Base-by-base conservation (phyloP, 2,113 vertebrate species). In the Psittacula cyanocephala region DNA sequence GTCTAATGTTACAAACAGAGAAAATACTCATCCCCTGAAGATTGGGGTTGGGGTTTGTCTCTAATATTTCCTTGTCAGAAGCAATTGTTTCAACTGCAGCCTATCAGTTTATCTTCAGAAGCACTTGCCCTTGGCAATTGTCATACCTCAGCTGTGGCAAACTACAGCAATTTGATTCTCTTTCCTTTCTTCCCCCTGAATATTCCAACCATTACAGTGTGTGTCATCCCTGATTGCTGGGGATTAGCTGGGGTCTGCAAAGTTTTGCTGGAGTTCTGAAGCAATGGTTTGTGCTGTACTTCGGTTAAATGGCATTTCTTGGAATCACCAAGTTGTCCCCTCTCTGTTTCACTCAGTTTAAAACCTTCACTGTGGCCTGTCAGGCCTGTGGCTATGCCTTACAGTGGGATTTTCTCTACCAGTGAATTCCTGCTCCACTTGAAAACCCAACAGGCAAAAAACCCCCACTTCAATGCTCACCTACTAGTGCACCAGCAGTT, bases 31-130 rank as follows among this genome's bases (percentile, higher is more conserved):
- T 86, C 52, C 46, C 31, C 29, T 75, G 63, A 65, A 81, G 41
- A 69, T 1, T 3, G 11, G 37, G 37, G 35, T 14, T 67, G 35
- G 31, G 6, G 1, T 7, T 91, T 70, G 31, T 9, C 9, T 86
- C 70, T 65, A 50, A n/a, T 78, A 70, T 83, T 95, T 91, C 74
- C 43, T 62, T 72, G 44, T 71, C 2, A 9, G 91, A 78, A 94
- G 62, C 69, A 76, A 35, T 88, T 81, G 69, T 83, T 94, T 96
- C n/a, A 63, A n/a, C 44, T 64, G 44, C 35, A 86, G 13, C 41
- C 41, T 55, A 57, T 64, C 65, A 4, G 13, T 91, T 95, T 83
- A 13, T 86, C 84, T 95, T 90, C 76, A 71, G 81, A 82, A 81
- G 20, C 33, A 14, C 72, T 76, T 79, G 77, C 69, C 86, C 70